These are phyloP conservation scores for Amblyjoppa fuscipennis DNA, from an alignment of 2,888 invertebrate genomes.

Conservation along the genomic window DNA sequence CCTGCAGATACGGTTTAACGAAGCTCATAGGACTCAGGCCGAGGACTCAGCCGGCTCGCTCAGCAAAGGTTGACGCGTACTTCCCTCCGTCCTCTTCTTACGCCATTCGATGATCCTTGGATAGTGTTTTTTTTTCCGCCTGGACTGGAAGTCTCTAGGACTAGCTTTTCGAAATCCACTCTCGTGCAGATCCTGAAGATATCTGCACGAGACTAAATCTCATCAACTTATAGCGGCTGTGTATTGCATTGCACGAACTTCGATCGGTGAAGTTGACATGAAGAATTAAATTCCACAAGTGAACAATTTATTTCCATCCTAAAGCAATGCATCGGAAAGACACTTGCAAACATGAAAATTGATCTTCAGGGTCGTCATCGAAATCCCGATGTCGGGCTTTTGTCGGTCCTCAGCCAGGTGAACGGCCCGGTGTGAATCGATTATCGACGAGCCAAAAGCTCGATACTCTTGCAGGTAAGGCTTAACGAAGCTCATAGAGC, in stretches of 20 bases:
- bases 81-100: constrained; percentile 55
- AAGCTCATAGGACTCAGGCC: neutral
- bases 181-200: no score
- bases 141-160: constrained; percentile 58
- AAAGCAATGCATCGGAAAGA: no score
- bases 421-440: constrained; percentile 74
- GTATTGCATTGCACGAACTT: no score
- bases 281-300: no score
- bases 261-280: no score
- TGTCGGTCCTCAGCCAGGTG: constrained; percentile 78
- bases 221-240: no score
- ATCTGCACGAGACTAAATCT: no score
- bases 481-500: neutral
- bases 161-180: constrained; percentile 65
- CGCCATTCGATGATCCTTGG: constrained; percentile 44
- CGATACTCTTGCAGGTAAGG: constrained; percentile 16
- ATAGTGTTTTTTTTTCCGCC: constrained; percentile 12
- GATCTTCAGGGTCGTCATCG: no score
- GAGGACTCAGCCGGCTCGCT: constrained; percentile 36
- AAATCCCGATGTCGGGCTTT: constrained; percentile 47
- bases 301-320: no score
- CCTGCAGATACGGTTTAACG: constrained; percentile 12
- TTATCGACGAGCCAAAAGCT: constrained; percentile 21
- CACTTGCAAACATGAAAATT: no score
- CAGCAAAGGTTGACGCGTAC: constrained; percentile 59